Conservation (phyloP, 1,140 invertebrate species). For the Probaryconus sp. region DNA sequence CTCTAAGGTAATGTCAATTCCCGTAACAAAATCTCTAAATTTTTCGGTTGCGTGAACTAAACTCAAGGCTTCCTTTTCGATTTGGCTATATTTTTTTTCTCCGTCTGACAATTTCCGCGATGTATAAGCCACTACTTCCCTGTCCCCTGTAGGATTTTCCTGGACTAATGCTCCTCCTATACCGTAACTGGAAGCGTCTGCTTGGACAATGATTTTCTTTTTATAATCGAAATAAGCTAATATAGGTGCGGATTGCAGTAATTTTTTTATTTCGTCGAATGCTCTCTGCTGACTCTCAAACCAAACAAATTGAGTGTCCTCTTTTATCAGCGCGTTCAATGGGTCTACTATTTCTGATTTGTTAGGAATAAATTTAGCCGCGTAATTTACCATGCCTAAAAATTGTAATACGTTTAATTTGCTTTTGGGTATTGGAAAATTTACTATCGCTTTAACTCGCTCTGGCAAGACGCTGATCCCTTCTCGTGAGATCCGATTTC, state of each 20-base stretch:
- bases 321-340: slow-evolving; percentile 27
- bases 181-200: slow-evolving; percentile 32
- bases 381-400: slow-evolving; percentile 16
- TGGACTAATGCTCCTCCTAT: slow-evolving; percentile 33
- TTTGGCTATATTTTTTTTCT: slow-evolving; percentile 72
- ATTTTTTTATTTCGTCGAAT: slow-evolving; percentile 29
- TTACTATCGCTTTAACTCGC: slow-evolving; percentile 60
- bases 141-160: slow-evolving; percentile 3
- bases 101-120: slow-evolving; percentile 64
- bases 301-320: slow-evolving; percentile 32
- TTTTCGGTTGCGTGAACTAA: slow-evolving; percentile 64
- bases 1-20: slow-evolving; percentile 57
- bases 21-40: slow-evolving; percentile 68
- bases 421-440: slow-evolving; percentile 42
- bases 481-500: slow-evolving; percentile 56
- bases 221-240: slow-evolving; percentile 37
- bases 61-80: slow-evolving; percentile 74
- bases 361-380: slow-evolving; percentile 12
- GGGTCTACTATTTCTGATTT: slow-evolving; percentile 5
- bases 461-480: slow-evolving; percentile 62
- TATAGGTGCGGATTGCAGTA: slow-evolving; percentile 20
- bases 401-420: slow-evolving; percentile 1
- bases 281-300: slow-evolving; percentile 30
- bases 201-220: slow-evolving; percentile 16
- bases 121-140: slow-evolving; percentile 71